phyloP scores from a whole-genome alignment of 1,140 invertebrate genomes.

The Druon quercuslanigerum region DNA sequence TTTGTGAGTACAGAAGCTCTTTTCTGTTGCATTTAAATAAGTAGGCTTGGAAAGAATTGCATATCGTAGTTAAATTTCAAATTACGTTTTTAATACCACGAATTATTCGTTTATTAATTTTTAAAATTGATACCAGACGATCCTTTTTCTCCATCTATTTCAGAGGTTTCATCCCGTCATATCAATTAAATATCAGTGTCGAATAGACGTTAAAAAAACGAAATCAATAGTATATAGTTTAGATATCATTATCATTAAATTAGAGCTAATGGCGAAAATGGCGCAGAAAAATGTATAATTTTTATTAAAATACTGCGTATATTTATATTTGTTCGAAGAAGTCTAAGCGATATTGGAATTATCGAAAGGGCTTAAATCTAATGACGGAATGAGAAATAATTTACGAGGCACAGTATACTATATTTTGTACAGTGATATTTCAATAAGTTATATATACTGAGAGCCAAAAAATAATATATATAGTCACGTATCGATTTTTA shows the following conservation, averaged over 20 bases:
- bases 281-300: conserved; percentile 32
- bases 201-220: conserved; percentile 4
- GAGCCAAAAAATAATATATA: conserved; percentile 36
- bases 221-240: conserved; percentile 19
- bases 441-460: conserved; percentile 40
- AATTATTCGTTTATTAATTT: too few relatives aligned
- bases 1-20: neutral
- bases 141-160: neutral
- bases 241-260: conserved; percentile 20
- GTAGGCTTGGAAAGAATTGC: neutral
- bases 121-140: neutral
- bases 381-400: conserved; percentile 44
- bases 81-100: too few relatives aligned
- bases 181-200: conserved; percentile 23
- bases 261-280: neutral
- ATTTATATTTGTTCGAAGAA: neutral
- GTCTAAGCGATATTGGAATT: conserved; percentile 39
- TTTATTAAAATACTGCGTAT: conserved; percentile 6
- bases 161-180: neutral
- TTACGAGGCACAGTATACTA: conserved; percentile 54
- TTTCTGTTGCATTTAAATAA: conserved; percentile 20
- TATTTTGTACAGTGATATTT: conserved; percentile 62
- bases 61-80: too few relatives aligned
- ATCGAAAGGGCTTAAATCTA: conserved; percentile 38
- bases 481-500: conserved; percentile 56